Evolutionary conservation across 2,888 invertebrate species (phyloP).

Genomic region (Herminia tarsipennalis): DNA sequence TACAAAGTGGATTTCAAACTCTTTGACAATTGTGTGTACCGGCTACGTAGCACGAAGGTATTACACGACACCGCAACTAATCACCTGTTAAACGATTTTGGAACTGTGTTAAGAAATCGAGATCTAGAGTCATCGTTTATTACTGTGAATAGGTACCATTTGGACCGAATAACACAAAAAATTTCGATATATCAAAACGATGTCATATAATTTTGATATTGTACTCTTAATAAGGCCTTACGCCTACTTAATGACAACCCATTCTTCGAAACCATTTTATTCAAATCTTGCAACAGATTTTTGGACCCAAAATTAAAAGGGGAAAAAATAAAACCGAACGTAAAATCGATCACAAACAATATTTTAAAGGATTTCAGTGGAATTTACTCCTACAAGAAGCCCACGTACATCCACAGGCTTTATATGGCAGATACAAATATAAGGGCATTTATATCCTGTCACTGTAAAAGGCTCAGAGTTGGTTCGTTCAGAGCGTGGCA

Average conservation of each 20-base stretch:
- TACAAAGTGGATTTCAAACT: too few relatives aligned
- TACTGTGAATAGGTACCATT: too few relatives aligned
- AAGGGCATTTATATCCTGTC: conserved; percentile 30
- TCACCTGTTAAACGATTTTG: too few relatives aligned
- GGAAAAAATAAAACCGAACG: conserved; percentile 4
- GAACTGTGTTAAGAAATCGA: too few relatives aligned
- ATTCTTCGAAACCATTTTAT: conserved; percentile 9
- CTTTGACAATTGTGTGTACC: too few relatives aligned
- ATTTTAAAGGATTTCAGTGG: conserved; percentile 11
- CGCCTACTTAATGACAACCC: conserved; percentile 8
- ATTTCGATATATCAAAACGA: too few relatives aligned
- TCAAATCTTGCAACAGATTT: neutral
- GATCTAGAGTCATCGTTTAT: too few relatives aligned
- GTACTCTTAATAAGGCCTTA: neutral
- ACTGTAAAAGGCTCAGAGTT: conserved; percentile 11
- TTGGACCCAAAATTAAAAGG: conserved; percentile 2
- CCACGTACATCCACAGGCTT: conserved; percentile 23
- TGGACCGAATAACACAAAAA: neutral
- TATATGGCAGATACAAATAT: conserved; percentile 28
- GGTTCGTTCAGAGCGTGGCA: conserved; percentile 37
- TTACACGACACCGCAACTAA: too few relatives aligned
- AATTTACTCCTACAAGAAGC: conserved; percentile 12
- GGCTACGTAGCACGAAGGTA: too few relatives aligned
- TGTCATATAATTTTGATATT: neutral
- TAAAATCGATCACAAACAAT: conserved; percentile 4